These are phyloP conservation scores for Australoheros scitulus DNA, from an alignment of 2,113 vertebrate genomes.

Conservation along the genomic window DNA sequence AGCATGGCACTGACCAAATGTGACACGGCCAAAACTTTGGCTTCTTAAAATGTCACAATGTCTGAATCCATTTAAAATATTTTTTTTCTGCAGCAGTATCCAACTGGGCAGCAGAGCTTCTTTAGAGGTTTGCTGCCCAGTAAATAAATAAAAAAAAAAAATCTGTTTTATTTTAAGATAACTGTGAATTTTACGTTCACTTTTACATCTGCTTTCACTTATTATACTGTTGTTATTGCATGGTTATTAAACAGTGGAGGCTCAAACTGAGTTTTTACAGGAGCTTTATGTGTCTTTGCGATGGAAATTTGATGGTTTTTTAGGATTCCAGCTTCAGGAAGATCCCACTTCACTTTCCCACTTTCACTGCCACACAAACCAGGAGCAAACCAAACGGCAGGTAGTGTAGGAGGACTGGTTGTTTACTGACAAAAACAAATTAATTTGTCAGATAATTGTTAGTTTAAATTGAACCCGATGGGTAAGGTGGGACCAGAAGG, in stretches of 20 bases:
- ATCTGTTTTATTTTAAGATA: not conserved
- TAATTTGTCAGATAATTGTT: not conserved
- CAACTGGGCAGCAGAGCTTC: not conserved
- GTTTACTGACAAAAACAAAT: not conserved
- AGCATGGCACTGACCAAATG: slow-evolving; percentile 9
- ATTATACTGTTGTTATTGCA: no score
- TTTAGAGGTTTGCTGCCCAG: not conserved
- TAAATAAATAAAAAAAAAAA: not conserved
- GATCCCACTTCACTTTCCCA: not conserved
- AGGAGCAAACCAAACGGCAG: not conserved
- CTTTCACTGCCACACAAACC: not conserved
- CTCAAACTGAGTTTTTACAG: not conserved
- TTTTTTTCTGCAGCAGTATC: slow-evolving; percentile 1
- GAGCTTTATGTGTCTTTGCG: not conserved
- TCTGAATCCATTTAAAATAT: slow-evolving; percentile 27
- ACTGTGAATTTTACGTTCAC: not conserved
- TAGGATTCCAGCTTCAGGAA: not conserved
- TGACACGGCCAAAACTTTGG: slow-evolving; percentile 15
- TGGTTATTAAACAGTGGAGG: not conserved
- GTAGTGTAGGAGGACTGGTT: not conserved
- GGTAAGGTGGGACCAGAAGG: no score
- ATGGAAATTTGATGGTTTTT: not conserved
- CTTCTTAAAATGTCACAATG: slow-evolving; percentile 46
- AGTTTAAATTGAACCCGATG: slow-evolving; percentile 2
- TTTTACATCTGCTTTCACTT: not conserved